Conservation (phyloP, 1,140 invertebrate species). For the Drosophila athabasca region DNA sequence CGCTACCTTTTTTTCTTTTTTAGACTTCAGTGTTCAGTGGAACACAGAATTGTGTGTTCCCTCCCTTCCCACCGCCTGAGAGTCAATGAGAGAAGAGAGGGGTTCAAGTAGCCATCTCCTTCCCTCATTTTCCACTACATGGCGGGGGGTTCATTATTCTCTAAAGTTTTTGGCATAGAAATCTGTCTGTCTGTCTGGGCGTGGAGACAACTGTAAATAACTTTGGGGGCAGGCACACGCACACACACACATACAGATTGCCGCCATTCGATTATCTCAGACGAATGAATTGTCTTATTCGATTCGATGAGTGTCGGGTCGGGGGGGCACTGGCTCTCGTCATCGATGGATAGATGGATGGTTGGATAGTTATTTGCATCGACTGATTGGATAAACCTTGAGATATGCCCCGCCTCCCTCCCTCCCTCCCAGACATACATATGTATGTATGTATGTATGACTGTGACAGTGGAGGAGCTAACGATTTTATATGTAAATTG, state of each 20-base stretch:
- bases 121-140: constrained; percentile 4
- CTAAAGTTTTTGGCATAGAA: constrained; percentile 37
- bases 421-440: constrained; percentile 30
- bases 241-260: constrained; percentile 29
- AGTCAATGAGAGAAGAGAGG: too few relatives aligned
- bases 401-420: constrained; percentile 38
- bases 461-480: constrained; percentile 17
- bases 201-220: constrained; percentile 42
- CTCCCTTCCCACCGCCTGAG: too few relatives aligned
- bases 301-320: constrained; percentile 53
- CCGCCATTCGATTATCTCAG: constrained; percentile 73
- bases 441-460: too few relatives aligned
- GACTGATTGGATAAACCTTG: constrained; percentile 67
- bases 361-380: constrained; percentile 71
- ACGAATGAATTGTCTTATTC: constrained; percentile 78
- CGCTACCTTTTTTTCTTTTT: neutral
- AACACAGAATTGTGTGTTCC: too few relatives aligned
- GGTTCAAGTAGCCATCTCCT: too few relatives aligned
- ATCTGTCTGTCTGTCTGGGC: neutral
- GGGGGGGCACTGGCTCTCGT: constrained; percentile 7
- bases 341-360: neutral
- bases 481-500: constrained; percentile 64
- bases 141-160: constrained; percentile 37
- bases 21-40: neutral
- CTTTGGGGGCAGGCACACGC: constrained; percentile 6